Conservation (phyloP, 1,140 invertebrate genomes). For the Anoplolepis gracilipes region DNA sequence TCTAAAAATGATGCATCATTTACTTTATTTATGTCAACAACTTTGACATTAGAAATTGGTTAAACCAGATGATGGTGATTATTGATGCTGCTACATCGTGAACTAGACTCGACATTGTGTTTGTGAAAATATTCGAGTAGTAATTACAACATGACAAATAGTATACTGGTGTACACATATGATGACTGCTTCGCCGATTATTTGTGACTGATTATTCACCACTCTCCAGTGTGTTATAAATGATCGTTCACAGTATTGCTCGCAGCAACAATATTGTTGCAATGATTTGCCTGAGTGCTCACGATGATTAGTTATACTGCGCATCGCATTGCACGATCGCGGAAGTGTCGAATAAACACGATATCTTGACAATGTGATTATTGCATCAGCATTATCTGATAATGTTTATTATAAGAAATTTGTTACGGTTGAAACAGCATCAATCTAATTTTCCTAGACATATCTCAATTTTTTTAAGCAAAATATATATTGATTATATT, state of each 20-base stretch:
- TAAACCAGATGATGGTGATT: not conserved
- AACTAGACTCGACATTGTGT: slow-evolving; percentile 11
- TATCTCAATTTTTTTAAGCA: not conserved
- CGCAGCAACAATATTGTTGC: slow-evolving; percentile 19
- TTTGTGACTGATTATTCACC: slow-evolving; percentile 36
- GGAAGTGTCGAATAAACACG: slow-evolving; percentile 14
- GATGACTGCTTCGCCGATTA: slow-evolving; percentile 41
- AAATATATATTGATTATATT: not conserved
- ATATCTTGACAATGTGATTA: slow-evolving; percentile 13
- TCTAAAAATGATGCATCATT: not conserved
- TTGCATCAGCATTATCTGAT: slow-evolving; percentile 3
- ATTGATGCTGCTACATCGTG: not conserved
- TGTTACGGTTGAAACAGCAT: not conserved
- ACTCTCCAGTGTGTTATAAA: slow-evolving; percentile 1
- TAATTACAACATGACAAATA: slow-evolving; percentile 41
- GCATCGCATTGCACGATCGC: not conserved
- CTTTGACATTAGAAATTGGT: slow-evolving; percentile 6
- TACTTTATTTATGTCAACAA: slow-evolving; percentile 5
- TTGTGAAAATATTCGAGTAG: slow-evolving; percentile 50
- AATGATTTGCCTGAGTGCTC: slow-evolving; percentile 20
- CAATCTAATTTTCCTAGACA: not conserved
- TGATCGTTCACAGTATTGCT: slow-evolving; percentile 1
- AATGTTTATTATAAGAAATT: not conserved
- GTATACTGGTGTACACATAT: not conserved
- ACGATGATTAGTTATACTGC: not conserved